phyloP scores from a whole-genome alignment of 2,888 invertebrate genomes.

The Penaeus monodon region DNA sequence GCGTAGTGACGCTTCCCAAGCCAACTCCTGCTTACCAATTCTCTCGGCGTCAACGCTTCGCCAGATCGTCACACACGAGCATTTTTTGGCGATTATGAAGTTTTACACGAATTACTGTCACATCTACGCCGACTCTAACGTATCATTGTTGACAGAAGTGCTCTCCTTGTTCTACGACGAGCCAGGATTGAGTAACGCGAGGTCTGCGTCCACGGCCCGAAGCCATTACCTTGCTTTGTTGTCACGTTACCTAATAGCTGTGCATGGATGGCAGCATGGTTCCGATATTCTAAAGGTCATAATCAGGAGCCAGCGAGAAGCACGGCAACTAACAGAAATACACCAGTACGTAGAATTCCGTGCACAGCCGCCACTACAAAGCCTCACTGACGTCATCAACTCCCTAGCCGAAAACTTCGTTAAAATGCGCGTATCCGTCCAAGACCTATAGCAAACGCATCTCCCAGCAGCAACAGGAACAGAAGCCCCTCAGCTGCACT shows the following conservation, averaged over 20 bases:
- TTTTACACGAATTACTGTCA: slow-evolving; percentile 8
- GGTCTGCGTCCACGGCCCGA: background rate
- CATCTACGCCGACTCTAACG: slow-evolving; percentile 10
- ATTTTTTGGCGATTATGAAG: slow-evolving; percentile 5
- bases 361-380: background rate
- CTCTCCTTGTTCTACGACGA: background rate
- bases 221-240: slow-evolving; percentile 2
- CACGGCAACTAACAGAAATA: background rate
- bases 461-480: background rate
- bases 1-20: background rate
- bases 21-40: background rate
- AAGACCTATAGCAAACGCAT: background rate
- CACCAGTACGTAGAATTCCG: slow-evolving; percentile 1
- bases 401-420: background rate
- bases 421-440: background rate
- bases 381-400: background rate
- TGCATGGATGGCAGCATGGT: slow-evolving; percentile 9
- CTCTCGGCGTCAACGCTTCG: background rate
- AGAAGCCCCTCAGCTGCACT: background rate
- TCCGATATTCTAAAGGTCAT: background rate
- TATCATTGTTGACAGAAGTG: background rate
- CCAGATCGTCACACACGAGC: slow-evolving; percentile 2
- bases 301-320: slow-evolving; percentile 7
- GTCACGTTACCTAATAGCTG: slow-evolving; percentile 9
- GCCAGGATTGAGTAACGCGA: slow-evolving; percentile 1